Percentiles rank a stretch among this genome's conserved stretches.
These are phyloP conservation scores for Paralichthys olivaceus DNA, from an alignment of 2,113 vertebrate species.

Conservation along the genomic window DNA sequence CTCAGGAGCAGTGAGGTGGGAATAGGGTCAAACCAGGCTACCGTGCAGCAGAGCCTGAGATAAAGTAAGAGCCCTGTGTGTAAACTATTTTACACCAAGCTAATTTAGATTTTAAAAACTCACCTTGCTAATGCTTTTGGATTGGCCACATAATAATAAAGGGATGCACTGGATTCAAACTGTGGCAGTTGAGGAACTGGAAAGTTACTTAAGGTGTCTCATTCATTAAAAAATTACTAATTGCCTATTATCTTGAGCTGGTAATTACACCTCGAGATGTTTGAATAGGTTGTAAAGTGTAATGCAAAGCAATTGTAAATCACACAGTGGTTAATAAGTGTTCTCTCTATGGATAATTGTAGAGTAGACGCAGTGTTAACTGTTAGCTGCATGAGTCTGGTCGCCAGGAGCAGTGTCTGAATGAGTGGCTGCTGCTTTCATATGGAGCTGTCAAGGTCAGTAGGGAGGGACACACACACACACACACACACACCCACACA, in stretches of 20 bases:
- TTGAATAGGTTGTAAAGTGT: slow-evolving; percentile 51
- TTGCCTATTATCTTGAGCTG: slow-evolving; percentile 39
- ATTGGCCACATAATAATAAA: slow-evolving; percentile 11
- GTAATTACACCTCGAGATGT: slow-evolving; percentile 47
- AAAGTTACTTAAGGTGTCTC: slow-evolving; percentile 32
- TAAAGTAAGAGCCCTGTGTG: slow-evolving; percentile 7
- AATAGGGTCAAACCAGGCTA: slow-evolving; percentile 71
- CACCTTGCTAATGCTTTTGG: slow-evolving; percentile 6
- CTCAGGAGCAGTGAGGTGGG: slow-evolving; percentile 76
- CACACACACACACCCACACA: slow-evolving; percentile 13
- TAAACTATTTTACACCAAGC: background rate
- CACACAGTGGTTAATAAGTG: slow-evolving; percentile 37
- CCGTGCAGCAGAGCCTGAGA: slow-evolving; percentile 32
- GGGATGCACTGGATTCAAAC: slow-evolving; percentile 3
- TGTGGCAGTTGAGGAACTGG: slow-evolving; percentile 7
- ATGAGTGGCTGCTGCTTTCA: slow-evolving; percentile 67
- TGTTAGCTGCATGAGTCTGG: slow-evolving; percentile 54
- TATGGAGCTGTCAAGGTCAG: slow-evolving; percentile 82
- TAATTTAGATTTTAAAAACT: slow-evolving; percentile 27
- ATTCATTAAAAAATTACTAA: slow-evolving; percentile 43
- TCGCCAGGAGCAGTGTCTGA: slow-evolving; percentile 67
- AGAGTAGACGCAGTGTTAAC: slow-evolving; percentile 62
- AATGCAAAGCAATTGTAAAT: slow-evolving; percentile 56
- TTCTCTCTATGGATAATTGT: slow-evolving; percentile 66
- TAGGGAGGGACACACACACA: slow-evolving; percentile 50